Base-by-base conservation (phyloP, 2,113 vertebrate genomes). In the Enhydra lutris region DNA sequence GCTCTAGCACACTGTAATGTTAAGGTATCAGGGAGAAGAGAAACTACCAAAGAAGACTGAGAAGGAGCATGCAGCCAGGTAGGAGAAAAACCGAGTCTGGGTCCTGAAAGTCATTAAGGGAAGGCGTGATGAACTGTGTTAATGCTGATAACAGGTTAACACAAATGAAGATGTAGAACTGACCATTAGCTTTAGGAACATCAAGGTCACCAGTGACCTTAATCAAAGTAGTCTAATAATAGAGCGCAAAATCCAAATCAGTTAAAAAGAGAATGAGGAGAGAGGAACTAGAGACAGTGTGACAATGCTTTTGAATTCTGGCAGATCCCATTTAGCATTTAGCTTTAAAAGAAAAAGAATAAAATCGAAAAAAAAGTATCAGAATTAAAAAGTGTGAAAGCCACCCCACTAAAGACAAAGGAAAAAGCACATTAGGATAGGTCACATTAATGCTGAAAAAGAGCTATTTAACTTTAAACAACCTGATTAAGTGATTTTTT, bases 401-500 rank as follows among this genome's bases (percentile, higher is more conserved):
- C 42, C n/a, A 86, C 57, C 63, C 85, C 0, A 79, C 57, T 78
- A 74, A 83, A 91, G 29, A 91, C 12, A 69, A 80, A 73, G 14
- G 5, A 52, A 88, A 88, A 88, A 93, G 65, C 17, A 50, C 11
- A 69, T 50, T 24, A 82, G 59, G 36, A 74, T 67, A 55, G 17
- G 52, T 78, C 52, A 86, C n/a, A 86, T 80, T 42, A 89, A 81
- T 59, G 65, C 45, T 4, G 23, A 52, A 96, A 81, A 88, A 36
- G 34, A 91, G 36, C 59, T 71, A 36, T 85, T 89, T 76, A 85
- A 81, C n/a, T 93, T 92, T 87, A 98, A 94, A n/a, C 10, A 90
- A 88, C 23, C 45, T 97, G 63, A 94, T 73, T 79, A 91, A 91
- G 71, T 93, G 29, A 85, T 93, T 88, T 88, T 93, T 88, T 84